These are phyloP conservation scores for Phodopus roborovskii DNA, from an alignment of 2,113 vertebrate species.

Conservation along the genomic window DNA sequence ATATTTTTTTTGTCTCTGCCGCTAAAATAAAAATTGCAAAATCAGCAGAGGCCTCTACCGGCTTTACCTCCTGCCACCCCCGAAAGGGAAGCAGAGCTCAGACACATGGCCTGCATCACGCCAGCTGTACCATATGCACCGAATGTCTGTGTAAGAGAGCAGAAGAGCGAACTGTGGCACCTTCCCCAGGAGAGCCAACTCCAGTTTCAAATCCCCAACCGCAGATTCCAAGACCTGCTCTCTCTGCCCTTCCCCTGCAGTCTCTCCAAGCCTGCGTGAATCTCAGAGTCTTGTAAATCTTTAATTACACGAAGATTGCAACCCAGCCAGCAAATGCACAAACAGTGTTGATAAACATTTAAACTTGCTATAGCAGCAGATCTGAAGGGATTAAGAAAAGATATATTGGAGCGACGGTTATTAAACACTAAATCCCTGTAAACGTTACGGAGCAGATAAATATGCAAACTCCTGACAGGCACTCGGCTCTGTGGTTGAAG, in stretches of 20 bases:
- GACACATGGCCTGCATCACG: rapidly evolving
- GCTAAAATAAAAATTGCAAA: not conserved
- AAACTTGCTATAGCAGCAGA: constrained; percentile 81
- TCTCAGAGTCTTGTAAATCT: constrained; percentile 84
- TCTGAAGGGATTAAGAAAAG: constrained; percentile 85
- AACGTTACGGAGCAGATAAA: constrained; percentile 83
- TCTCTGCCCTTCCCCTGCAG: constrained; percentile 64
- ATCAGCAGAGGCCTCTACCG: not conserved
- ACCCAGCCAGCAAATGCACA: constrained; percentile 74
- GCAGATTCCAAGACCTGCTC: constrained; percentile 1
- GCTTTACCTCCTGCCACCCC: not conserved
- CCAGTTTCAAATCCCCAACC: not conserved
- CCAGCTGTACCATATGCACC: rapidly evolving
- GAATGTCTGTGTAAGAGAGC: no score
- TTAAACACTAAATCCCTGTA: constrained; percentile 86
- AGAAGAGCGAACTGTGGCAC: rapidly evolving
- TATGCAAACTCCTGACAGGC: constrained; percentile 80
- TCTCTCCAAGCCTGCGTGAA: constrained; percentile 72
- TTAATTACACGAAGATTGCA: constrained; percentile 87
- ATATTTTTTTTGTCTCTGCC: not conserved
- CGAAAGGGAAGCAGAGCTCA: rapidly evolving
- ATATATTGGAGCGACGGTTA: constrained; percentile 85
- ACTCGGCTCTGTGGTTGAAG: constrained; percentile 50
- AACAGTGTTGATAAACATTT: constrained; percentile 85
- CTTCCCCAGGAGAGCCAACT: not conserved